These are phyloP conservation scores for Cryptocheilus praepositus DNA, from an alignment of 2,888 invertebrate genomes.

Conservation along the genomic window DNA sequence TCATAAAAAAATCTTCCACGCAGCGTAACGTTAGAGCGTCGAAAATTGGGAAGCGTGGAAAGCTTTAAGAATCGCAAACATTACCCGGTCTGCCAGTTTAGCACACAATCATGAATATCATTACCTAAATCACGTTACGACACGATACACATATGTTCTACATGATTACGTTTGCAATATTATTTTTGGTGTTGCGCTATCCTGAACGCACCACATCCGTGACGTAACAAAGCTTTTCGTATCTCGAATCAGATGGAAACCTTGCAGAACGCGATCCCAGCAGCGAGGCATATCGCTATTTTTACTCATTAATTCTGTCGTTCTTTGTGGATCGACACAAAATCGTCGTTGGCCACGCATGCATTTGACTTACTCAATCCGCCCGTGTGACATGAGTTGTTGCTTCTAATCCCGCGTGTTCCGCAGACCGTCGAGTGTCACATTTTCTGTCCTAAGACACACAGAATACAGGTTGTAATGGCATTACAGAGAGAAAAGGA, in stretches of 20 bases:
- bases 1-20: no score
- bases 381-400: no score
- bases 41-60: no score
- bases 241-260: no score
- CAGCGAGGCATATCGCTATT: no score
- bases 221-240: background rate
- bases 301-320: no score
- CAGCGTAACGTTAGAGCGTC: no score
- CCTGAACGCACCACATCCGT: background rate
- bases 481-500: slow-evolving; percentile 76
- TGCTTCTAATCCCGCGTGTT: background rate
- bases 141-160: background rate
- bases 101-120: background rate
- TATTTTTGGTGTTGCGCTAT: slow-evolving; percentile 1
- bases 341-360: no score
- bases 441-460: background rate
- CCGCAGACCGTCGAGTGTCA: background rate
- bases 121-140: slow-evolving; percentile 3
- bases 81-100: background rate
- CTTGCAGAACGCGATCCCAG: no score
- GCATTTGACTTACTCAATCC: no score
- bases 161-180: background rate
- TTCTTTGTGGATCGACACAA: no score
- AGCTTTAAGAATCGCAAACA: background rate
- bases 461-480: background rate